phyloP scores from a whole-genome alignment of 2,888 invertebrate genomes.

The Peribatodes rhomboidaria region DNA sequence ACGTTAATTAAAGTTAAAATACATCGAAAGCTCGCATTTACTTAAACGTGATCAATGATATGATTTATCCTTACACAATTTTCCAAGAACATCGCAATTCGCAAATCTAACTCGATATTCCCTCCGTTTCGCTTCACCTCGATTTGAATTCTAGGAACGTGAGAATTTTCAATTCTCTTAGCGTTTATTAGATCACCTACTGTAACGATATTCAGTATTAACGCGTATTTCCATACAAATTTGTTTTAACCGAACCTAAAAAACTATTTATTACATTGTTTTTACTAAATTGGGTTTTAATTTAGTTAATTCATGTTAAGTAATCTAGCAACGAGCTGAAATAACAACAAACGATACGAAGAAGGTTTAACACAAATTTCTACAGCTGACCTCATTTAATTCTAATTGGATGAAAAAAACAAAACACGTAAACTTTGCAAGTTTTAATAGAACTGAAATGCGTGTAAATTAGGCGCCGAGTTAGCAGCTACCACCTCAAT shows the following conservation, averaged over 20 bases:
- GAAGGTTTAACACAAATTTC: too few species aligned
- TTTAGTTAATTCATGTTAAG: too few species aligned
- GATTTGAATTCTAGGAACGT: slow-evolving; percentile 14
- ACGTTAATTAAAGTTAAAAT: not conserved
- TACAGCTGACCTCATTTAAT: too few species aligned
- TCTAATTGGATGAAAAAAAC: too few species aligned
- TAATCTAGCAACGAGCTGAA: too few species aligned
- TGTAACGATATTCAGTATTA: not conserved
- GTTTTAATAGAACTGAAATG: not conserved
- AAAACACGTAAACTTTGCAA: not conserved
- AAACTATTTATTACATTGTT: too few species aligned
- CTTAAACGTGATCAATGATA: not conserved
- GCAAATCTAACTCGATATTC: not conserved
- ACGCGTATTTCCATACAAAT: not conserved
- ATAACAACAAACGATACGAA: too few species aligned
- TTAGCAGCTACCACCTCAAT: not conserved
- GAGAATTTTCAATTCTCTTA: slow-evolving; percentile 23
- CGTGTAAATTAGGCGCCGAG: not conserved
- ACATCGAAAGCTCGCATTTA: not conserved
- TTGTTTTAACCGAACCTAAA: too few species aligned
- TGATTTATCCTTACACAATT: not conserved
- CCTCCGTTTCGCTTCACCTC: not conserved
- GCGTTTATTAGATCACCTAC: slow-evolving; percentile 21
- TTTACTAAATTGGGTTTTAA: too few species aligned
- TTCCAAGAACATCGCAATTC: not conserved